Conservation (phyloP, 1,140 invertebrate genomes). For the Planococcus citri region DNA sequence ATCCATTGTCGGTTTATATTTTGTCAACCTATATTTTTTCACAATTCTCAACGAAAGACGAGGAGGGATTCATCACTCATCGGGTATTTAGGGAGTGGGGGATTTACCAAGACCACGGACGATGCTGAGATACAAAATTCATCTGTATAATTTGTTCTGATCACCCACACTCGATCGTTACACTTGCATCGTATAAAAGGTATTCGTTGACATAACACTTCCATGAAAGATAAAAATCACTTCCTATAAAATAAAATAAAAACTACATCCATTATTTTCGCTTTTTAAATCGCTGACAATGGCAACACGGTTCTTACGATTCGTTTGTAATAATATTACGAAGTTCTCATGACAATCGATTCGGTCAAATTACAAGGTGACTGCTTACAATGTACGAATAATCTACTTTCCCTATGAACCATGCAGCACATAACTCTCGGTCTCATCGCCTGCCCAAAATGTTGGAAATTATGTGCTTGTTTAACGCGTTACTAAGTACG, state of each 20-base stretch:
- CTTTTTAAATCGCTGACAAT: slow-evolving; percentile 2
- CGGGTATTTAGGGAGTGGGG: too few species aligned
- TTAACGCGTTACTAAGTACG: neutral
- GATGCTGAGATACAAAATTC: too few species aligned
- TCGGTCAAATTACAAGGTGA: slow-evolving; percentile 6
- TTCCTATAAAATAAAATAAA: neutral
- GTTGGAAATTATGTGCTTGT: neutral
- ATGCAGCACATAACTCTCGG: neutral
- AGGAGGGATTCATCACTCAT: too few species aligned
- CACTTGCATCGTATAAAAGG: neutral
- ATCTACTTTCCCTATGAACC: neutral
- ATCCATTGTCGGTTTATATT: too few species aligned
- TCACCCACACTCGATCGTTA: neutral
- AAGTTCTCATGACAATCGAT: slow-evolving; percentile 3
- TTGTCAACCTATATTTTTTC: too few species aligned
- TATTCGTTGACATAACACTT: neutral
- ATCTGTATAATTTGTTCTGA: neutral
- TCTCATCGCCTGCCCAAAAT: neutral
- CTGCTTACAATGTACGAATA: neutral
- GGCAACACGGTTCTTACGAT: neutral
- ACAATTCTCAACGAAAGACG: too few species aligned
- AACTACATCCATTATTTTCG: neutral
- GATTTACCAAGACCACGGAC: too few species aligned
- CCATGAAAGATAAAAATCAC: neutral
- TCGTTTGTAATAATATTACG: neutral